These are phyloP conservation scores for Hybos culiciformis DNA, from an alignment of 2,888 invertebrate genomes.

Conservation along the genomic window DNA sequence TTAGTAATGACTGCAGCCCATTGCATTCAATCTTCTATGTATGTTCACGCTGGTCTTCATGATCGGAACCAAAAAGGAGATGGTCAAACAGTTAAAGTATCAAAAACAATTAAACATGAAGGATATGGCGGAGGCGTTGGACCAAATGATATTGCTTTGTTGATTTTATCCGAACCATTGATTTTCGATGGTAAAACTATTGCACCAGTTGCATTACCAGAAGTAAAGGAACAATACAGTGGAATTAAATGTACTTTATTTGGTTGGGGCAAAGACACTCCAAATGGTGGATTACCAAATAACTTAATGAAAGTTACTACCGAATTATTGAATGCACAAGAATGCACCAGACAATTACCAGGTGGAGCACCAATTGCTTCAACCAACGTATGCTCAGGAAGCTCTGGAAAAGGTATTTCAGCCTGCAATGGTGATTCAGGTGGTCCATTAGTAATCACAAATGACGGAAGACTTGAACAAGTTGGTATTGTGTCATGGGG, in stretches of 20 bases:
- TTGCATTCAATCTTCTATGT: constrained; percentile 23
- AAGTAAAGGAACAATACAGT: constrained; percentile 1
- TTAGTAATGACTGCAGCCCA: constrained; percentile 34
- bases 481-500: constrained; percentile 41
- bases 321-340: constrained; percentile 6
- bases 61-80: constrained; percentile 18
- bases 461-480: constrained; percentile 11
- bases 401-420: constrained; percentile 30
- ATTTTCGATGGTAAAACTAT: constrained; percentile 22
- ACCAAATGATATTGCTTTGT: constrained; percentile 41
- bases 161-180: constrained; percentile 24
- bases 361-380: constrained; percentile 13
- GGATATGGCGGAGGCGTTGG: constrained; percentile 29
- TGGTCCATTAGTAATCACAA: constrained; percentile 23
- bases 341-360: constrained; percentile 20
- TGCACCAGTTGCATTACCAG: constrained; percentile 8
- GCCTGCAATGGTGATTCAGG: constrained; percentile 36
- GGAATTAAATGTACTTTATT: constrained; percentile 12
- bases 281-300: constrained; percentile 19
- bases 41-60: constrained; percentile 33
- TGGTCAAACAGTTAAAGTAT: constrained; percentile 20
- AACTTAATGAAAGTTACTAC: constrained; percentile 22
- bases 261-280: constrained; percentile 27
- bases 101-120: constrained; percentile 26
- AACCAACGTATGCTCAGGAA: constrained; percentile 28